Evolutionary conservation across 2,888 invertebrate genomes (phyloP), one percentile per base, ranked within the genome.

Genomic region (Chrysodeixis includens): DNA sequence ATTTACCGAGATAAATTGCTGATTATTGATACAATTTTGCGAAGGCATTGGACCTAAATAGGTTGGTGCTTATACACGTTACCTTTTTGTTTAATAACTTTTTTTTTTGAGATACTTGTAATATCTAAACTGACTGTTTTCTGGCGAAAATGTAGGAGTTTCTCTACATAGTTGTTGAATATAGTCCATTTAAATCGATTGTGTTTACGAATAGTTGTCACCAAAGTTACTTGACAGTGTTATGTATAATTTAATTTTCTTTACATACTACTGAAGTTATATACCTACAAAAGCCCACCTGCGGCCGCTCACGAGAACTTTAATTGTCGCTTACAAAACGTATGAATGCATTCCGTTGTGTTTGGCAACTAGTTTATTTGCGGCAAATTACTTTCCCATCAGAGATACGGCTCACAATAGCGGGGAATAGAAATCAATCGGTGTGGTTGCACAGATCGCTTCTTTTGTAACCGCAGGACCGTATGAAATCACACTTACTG

Each of bases 401-500:
- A 84, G 77, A 76, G 83, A 78, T 76, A 72, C 79, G 60, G 67
- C 64, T 72, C 70, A 83, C 84, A 81, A 79, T 82, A 73, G 81
- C 81, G 78, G 80, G 76, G 83, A 86, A 86, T 88, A 84, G 87
- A 88, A 89, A 86, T 79, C 88, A 86, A 88, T 89, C 84, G 84
- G 69, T 88, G 90, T 76, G 91, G 91, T 91, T 86, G 82, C 87
- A 79, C 66, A 82, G 85, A 88, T 88, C 86, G 85, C 88, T 89
- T 90, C 89, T 90, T 88, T 89, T 88, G 87, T 85, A 86, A 91
- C 91, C 91, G 79, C 91, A 90, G 72, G 62, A 79, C 81, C 84
- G 85, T 86, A 86, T 86, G 85, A 86, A 89, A 87, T 88, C 85
- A 83, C 83, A 86, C 81, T 84, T 79, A 76, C 63, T 73, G 64